A percentile compares a stretch with the other conserved stretches of the same genome.
Conservation (phyloP, 2,888 invertebrate genomes). For the Pollenia angustigena region DNA sequence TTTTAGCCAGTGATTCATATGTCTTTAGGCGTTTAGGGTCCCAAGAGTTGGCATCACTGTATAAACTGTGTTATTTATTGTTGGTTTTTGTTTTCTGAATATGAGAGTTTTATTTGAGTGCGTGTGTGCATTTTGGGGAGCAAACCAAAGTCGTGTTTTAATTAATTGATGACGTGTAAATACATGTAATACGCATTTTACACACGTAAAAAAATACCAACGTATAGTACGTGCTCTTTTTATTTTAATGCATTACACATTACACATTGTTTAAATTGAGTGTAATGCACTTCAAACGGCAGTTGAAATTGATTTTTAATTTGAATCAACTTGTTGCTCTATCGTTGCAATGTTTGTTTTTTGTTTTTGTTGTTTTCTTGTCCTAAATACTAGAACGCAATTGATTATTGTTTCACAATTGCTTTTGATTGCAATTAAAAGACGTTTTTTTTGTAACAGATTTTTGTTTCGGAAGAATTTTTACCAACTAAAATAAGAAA, state of each 20-base stretch:
- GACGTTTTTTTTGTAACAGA: no score
- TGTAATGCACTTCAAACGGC: no score
- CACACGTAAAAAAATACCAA: no score
- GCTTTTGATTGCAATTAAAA: no score
- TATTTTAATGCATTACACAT: neutral
- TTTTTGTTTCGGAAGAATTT: no score
- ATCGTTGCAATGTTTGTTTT: no score
- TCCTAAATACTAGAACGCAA: neutral
- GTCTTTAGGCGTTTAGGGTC: no score
- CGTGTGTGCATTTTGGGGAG: neutral
- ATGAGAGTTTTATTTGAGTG: neutral
- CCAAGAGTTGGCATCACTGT: no score
- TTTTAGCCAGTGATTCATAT: no score
- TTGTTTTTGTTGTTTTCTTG: neutral
- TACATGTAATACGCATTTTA: slow-evolving; percentile 1
- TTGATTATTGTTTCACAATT: no score
- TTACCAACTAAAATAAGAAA: no score
- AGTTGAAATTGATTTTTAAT: no score
- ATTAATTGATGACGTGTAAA: slow-evolving; percentile 12
- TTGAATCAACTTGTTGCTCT: neutral
- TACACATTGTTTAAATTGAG: slow-evolving; percentile 2
- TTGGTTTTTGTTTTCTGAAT: neutral
- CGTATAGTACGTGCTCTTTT: neutral
- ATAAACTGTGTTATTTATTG: neutral
- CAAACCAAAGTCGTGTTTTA: neutral